These are phyloP conservation scores for Taphrorychus bicolor DNA, from an alignment of 2,888 invertebrate species.

Conservation along the genomic window DNA sequence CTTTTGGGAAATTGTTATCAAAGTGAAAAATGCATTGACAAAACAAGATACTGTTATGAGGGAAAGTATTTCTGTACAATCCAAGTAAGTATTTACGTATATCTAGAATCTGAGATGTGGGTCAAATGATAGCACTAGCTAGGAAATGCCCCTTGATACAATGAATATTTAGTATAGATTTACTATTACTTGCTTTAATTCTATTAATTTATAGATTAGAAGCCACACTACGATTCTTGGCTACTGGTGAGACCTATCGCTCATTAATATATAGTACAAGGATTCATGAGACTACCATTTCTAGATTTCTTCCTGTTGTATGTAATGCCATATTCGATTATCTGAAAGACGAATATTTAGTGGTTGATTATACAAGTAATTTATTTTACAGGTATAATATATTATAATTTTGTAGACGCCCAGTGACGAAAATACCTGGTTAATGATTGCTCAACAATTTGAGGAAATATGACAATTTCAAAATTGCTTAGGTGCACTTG, in stretches of 20 bases:
- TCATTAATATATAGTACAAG: neutral
- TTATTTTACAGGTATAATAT: neutral
- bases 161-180: too few relatives aligned
- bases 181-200: neutral
- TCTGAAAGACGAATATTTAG: slow-evolving; percentile 4
- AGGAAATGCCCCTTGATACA: too few relatives aligned
- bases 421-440: neutral
- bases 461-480: slow-evolving; percentile 1
- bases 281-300: neutral
- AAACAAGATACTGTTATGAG: neutral
- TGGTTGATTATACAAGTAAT: neutral
- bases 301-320: neutral
- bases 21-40: neutral
- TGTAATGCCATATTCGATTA: neutral
- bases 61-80: neutral
- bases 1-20: neutral
- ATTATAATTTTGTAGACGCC: slow-evolving; percentile 3
- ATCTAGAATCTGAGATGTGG: too few relatives aligned
- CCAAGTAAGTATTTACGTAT: neutral
- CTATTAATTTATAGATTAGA: neutral
- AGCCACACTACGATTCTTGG: neutral
- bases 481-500: slow-evolving; percentile 1
- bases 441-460: slow-evolving; percentile 5
- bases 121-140: too few relatives aligned
- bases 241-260: neutral